These are phyloP conservation scores for Homarus gammarus DNA, from an alignment of 2,888 invertebrate genomes.

Conservation along the genomic window DNA sequence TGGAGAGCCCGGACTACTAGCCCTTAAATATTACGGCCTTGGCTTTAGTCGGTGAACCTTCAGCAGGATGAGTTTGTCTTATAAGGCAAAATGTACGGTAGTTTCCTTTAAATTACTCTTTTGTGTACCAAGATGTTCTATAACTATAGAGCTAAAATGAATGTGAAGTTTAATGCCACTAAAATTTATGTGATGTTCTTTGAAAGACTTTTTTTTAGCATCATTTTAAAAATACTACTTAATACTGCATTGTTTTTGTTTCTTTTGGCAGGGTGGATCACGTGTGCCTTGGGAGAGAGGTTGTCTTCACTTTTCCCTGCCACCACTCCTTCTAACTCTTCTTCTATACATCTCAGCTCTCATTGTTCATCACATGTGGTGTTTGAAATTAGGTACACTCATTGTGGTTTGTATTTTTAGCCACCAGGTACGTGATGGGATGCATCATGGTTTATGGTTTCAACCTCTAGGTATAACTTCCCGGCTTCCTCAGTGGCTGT, in stretches of 20 bases:
- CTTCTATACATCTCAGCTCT: slow-evolving; percentile 34
- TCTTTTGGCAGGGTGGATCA: slow-evolving; percentile 15
- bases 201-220: too few relatives aligned
- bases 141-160: too few relatives aligned
- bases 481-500: slow-evolving; percentile 52
- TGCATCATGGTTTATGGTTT: slow-evolving; percentile 55
- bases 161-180: too few relatives aligned
- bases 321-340: slow-evolving; percentile 25
- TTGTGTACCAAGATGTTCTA: too few relatives aligned
- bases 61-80: too few relatives aligned
- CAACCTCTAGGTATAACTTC: slow-evolving; percentile 49
- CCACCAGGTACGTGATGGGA: slow-evolving; percentile 61
- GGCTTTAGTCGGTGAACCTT: too few relatives aligned
- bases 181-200: too few relatives aligned
- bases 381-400: slow-evolving; percentile 43
- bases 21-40: too few relatives aligned
- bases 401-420: slow-evolving; percentile 46
- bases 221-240: too few relatives aligned
- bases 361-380: slow-evolving; percentile 21
- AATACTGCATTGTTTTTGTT: not conserved
- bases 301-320: slow-evolving; percentile 49
- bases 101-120: too few relatives aligned
- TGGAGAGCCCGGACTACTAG: too few relatives aligned
- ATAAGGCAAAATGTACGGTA: too few relatives aligned
- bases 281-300: slow-evolving; percentile 50